Base-by-base conservation (phyloP, 2,888 invertebrate genomes). In the Steinernema scapterisci region DNA sequence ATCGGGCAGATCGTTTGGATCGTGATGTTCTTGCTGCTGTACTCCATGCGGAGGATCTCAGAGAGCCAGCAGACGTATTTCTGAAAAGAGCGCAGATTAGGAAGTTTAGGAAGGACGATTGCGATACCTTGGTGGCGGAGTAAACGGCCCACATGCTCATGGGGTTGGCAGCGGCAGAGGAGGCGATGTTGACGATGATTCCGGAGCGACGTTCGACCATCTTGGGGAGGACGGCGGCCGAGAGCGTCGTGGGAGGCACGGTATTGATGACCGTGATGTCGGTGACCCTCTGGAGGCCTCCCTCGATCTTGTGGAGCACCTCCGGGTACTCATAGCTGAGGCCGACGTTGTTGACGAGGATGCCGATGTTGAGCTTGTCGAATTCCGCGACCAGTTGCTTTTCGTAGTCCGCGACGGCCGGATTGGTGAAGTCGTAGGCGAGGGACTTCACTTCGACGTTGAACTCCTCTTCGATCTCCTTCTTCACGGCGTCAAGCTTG, bases 121-220 rank as follows among this genome's bases (percentile, higher is more conserved):
- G 38, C 43, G 16, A n/a, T 25, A 93, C 93, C 92, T 96, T 97
- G 56, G 94, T 92, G 21, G 94, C 94, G 38, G 93, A 92, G 86
- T 97, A 97, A 0, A 95, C 92, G 11, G 93, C 81, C 85, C 71
- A 75, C 31, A 25, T 38, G 52, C 52, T 51, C 81, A 92, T 92
- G 0, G 95, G 94, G 77, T 93, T 92, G 7, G 91, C 90, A 0
- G 93, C 93, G 0, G 94, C 91, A 0, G 92, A 92, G 0, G 97
- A 97, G 0, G 95, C 92, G 21, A 97, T 89, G 88, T 97, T 97
- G 80, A 97, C 92, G 73, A 97, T 91, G 0, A 95, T 92, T 0
- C 97, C 97, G 80, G 92, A 92, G 63, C 91, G 91, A 56, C 93
- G 90, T 80, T 92, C 91, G 72, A 92, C 92, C 95, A 95, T 95